A percentile compares a stretch with the other conserved stretches of the same genome.
Conservation (phyloP, 2,888 invertebrate species). For the Lamellibrachia columna region DNA sequence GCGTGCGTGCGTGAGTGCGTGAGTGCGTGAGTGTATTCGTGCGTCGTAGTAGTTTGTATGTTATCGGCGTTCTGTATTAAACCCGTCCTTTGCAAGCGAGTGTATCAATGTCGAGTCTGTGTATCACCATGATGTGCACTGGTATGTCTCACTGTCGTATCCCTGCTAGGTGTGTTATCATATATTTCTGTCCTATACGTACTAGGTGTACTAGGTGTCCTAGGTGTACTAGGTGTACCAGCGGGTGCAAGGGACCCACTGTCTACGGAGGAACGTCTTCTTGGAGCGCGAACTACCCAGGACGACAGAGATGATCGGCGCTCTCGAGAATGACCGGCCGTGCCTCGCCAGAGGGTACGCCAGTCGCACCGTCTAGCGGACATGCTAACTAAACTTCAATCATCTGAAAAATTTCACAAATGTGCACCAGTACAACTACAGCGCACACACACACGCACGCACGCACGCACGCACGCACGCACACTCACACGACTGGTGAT, state of each 20-base stretch:
- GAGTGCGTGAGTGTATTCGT: background rate
- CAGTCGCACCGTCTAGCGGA: background rate
- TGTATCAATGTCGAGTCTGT: background rate
- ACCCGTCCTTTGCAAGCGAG: background rate
- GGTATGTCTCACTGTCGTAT: background rate
- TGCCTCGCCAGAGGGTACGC: background rate
- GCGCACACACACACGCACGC: too few relatives aligned
- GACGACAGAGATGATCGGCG: background rate
- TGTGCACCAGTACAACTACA: too few relatives aligned
- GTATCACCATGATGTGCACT: background rate
- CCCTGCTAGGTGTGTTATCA: background rate
- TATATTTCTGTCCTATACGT: background rate
- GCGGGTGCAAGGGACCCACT: background rate
- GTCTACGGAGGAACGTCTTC: background rate
- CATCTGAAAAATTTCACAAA: too few relatives aligned
- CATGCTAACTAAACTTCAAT: too few relatives aligned
- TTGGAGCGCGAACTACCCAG: background rate
- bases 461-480: too few relatives aligned
- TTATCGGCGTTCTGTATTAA: background rate
- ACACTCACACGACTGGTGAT: too few relatives aligned
- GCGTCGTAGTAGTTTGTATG: background rate
- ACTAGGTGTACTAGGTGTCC: background rate
- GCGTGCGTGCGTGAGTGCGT: background rate
- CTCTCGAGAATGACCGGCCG: background rate
- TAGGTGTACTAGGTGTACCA: background rate